Conservation (phyloP, 1,140 invertebrate species). For the Amphibalanus amphitrite region DNA sequence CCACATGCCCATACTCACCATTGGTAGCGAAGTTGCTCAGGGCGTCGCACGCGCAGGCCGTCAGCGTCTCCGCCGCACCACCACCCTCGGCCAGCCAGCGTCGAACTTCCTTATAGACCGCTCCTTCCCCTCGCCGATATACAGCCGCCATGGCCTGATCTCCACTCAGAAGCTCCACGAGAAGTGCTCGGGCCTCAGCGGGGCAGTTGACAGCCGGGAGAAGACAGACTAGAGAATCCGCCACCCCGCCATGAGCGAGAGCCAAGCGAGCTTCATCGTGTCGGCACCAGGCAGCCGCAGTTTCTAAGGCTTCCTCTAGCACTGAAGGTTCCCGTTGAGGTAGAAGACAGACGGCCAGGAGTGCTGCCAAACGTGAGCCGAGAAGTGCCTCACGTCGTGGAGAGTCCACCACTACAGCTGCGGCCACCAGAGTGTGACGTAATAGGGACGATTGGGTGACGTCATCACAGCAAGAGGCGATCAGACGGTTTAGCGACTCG, state of each 20-base stretch:
- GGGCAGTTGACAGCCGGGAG: not conserved
- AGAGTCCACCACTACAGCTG: not conserved
- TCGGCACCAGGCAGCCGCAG: not conserved
- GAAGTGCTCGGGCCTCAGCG: not conserved
- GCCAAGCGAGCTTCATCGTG: not conserved
- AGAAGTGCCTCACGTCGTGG: not conserved
- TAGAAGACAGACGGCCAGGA: not conserved
- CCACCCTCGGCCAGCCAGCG: not conserved
- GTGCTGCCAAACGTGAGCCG: not conserved
- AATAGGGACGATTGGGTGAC: not conserved
- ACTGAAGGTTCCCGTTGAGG: not conserved
- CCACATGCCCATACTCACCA: too few species aligned
- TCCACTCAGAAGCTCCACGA: not conserved
- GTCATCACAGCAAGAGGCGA: not conserved
- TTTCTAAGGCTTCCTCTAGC: not conserved
- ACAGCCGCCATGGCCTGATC: not conserved
- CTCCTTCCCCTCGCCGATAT: not conserved
- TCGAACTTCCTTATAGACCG: not conserved
- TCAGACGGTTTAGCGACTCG: not conserved
- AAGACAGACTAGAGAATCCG: not conserved
- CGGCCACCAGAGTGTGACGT: not conserved
- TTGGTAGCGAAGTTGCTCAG: too few species aligned
- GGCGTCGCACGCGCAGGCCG: not conserved
- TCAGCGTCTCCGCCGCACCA: not conserved
- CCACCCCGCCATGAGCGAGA: not conserved